phyloP scores from a whole-genome alignment of 2,113 vertebrate species.

The Pteronura brasiliensis region DNA sequence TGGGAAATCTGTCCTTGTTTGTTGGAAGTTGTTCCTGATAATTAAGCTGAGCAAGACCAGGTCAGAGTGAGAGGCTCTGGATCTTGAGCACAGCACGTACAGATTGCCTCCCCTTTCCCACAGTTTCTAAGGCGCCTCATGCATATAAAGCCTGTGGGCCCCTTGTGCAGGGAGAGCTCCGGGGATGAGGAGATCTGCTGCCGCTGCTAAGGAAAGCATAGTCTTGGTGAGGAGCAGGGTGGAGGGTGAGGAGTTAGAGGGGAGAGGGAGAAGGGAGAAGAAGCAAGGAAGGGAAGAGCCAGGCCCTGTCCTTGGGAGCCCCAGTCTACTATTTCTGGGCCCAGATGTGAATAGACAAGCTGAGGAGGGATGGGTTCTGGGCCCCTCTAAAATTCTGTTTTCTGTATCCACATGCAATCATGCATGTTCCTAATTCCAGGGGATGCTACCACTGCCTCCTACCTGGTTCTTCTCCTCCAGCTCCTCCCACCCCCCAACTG shows the following conservation, averaged over 20 bases:
- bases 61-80: not conserved
- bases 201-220: not conserved
- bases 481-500: not conserved
- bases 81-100: not conserved
- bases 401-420: not conserved
- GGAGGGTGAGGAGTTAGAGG: not conserved
- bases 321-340: not conserved
- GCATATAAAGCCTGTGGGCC: not conserved
- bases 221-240: not conserved
- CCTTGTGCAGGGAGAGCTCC: not conserved
- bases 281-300: not conserved
- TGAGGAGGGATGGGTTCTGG: not conserved
- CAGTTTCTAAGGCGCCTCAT: not conserved
- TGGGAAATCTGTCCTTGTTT: not conserved
- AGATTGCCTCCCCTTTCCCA: not conserved
- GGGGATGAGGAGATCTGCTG: not conserved
- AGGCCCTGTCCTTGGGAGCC: not conserved
- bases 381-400: not conserved
- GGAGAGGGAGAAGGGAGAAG: not conserved
- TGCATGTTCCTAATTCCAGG: not conserved
- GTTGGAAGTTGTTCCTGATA: not conserved
- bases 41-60: not conserved
- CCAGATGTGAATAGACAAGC: not conserved
- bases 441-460: not conserved
- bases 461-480: not conserved